Percentiles rank a stretch among this genome's conserved stretches.
phyloP scores from a whole-genome alignment of 2,113 vertebrate genomes.

The Istiophorus platypterus region DNA sequence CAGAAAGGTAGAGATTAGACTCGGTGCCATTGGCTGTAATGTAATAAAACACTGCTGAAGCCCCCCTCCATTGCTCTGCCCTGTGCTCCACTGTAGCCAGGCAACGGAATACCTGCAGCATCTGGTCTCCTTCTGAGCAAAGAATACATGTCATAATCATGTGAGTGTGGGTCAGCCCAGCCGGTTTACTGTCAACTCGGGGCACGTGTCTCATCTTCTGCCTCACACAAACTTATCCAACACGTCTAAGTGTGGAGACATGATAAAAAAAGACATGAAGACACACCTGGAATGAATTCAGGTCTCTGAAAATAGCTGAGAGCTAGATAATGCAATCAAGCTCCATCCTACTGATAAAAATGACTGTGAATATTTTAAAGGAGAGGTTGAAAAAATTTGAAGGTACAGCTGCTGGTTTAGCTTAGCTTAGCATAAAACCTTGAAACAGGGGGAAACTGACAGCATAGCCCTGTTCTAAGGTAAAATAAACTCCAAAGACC shows the following conservation, averaged over 20 bases:
- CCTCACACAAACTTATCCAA: background rate
- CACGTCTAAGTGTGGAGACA: background rate
- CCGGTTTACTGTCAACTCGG: background rate
- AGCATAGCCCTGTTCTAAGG: no score
- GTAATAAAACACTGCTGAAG: constrained; percentile 71
- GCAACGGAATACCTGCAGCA: constrained; percentile 80
- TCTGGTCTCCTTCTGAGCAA: constrained; percentile 76
- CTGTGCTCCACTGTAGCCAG: constrained; percentile 72
- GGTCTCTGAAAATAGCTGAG: background rate
- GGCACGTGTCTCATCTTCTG: constrained; percentile 3
- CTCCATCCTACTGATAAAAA: background rate
- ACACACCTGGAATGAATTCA: constrained; percentile 1
- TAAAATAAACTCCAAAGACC: background rate
- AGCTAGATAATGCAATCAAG: background rate
- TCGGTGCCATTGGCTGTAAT: constrained; percentile 54
- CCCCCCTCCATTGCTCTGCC: constrained; percentile 18
- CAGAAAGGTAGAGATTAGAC: constrained; percentile 40
- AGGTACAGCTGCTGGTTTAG: background rate
- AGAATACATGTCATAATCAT: constrained; percentile 76
- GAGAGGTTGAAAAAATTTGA: background rate
- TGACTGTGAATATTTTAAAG: background rate
- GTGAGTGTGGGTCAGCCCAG: constrained; percentile 37
- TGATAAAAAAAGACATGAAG: background rate
- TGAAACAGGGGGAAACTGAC: background rate
- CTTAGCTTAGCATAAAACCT: constrained; percentile 5